Percentiles rank a stretch among this genome's conserved stretches.
These are phyloP conservation scores for Dermolepida albohirtum DNA, from an alignment of 2,888 invertebrate species.

Conservation along the genomic window DNA sequence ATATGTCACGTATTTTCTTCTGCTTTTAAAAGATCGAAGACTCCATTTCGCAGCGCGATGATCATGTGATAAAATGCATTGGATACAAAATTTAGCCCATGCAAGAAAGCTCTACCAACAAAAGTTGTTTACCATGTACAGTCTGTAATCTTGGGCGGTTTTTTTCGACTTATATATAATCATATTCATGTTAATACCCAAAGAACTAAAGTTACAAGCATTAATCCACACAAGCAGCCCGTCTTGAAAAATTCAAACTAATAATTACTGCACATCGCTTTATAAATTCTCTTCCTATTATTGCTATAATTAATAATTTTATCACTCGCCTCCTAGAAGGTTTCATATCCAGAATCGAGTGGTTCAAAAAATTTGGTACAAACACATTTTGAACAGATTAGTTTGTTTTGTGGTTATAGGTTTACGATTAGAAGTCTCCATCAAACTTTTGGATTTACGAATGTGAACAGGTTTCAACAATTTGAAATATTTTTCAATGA, in stretches of 20 bases:
- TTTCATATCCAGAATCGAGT: slow-evolving; percentile 5
- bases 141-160: slow-evolving; percentile 32
- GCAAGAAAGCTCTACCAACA: slow-evolving; percentile 37
- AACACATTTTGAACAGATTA: slow-evolving; percentile 4
- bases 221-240: slow-evolving; percentile 39
- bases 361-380: slow-evolving; percentile 18
- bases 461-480: slow-evolving; percentile 39
- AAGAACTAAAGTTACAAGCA: slow-evolving; percentile 35
- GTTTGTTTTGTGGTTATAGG: neutral
- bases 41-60: slow-evolving; percentile 34
- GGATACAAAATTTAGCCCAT: slow-evolving; percentile 26
- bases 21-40: slow-evolving; percentile 28
- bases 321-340: neutral
- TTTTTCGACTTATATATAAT: slow-evolving; percentile 23
- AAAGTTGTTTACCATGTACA: slow-evolving; percentile 29
- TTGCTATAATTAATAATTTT: slow-evolving; percentile 30
- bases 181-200: slow-evolving; percentile 42
- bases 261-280: slow-evolving; percentile 33
- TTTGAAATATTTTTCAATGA: slow-evolving; percentile 40
- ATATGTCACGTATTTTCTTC: slow-evolving; percentile 28
- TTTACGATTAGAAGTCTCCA: neutral
- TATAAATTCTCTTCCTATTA: slow-evolving; percentile 30
- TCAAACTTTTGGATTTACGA: slow-evolving; percentile 36
- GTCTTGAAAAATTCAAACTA: slow-evolving; percentile 37
- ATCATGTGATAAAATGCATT: slow-evolving; percentile 35